Base-by-base conservation (phyloP, 2,888 invertebrate genomes). In the Cacoxenus indagator region DNA sequence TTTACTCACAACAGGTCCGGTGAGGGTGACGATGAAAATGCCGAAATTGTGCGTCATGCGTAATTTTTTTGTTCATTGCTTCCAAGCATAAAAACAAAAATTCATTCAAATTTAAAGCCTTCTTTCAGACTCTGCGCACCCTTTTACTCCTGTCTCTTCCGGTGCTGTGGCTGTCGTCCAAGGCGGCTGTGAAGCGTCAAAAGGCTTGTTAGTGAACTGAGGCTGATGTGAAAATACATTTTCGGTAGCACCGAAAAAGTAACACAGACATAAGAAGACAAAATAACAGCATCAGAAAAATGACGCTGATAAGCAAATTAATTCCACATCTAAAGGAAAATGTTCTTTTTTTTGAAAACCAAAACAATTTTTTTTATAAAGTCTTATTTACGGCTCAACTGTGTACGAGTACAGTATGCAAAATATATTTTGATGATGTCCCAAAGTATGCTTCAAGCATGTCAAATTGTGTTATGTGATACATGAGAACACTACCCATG, bases 141-240 rank as follows among this genome's bases (percentile, higher is more conserved):
- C 17, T 57, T 24, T 62, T 22, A 51, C 51, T 51, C 37, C 37
- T 37, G 8, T 37, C 14, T 37, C 14, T 37, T 37, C 5, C 6
- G 57, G n/a, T 57, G 57, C 27, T 27, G n/a, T 57, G 29, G 27
- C 61, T 45, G 61, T 43, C 11, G 31, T 59, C 31, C 6, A 17
- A n/a, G 22, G 66, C 61, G 67, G 64, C 67, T 37, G 54, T 3
- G 54, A 45, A 31, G 64, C 64, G 37, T 31, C 64, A 69, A 75
- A 73, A 70, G 70, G 69, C 76, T 83, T 78, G 78, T 79, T 82
- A 73, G 83, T 75, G 68, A 72, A 83, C 78, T 82, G n/a, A n/a
- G n/a, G n/a, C n/a, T n/a, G 80, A 79, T 67, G 80, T 73, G 79
- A 82, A 80, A 83, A 79, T 72, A 51, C 22, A 37, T 73, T 70